Conservation (phyloP, 2,888 invertebrate species). For the Synergus gifuensis region DNA sequence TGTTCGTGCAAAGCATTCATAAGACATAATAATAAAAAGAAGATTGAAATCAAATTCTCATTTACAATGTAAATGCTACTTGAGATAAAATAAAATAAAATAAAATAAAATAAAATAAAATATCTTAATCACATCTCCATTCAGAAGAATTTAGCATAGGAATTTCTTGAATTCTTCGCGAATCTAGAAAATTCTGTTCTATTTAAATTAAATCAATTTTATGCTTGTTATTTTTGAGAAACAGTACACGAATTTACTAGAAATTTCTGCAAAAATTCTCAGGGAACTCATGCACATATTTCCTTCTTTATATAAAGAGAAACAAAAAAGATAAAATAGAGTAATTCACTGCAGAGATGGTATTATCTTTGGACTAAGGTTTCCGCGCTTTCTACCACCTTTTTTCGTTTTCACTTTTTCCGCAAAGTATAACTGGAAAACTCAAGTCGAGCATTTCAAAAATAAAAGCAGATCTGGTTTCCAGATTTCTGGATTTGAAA, state of each 20-base stretch:
- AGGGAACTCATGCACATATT: constrained; percentile 3
- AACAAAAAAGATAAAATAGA: not conserved
- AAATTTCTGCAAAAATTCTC: constrained; percentile 11
- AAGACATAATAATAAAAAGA: not conserved
- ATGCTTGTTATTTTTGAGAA: not conserved
- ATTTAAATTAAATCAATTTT: not conserved
- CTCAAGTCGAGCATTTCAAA: constrained; percentile 12
- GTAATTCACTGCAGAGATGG: not conserved
- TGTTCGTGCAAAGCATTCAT: not conserved
- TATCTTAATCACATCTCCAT: constrained; percentile 6
- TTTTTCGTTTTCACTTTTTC: constrained; percentile 27
- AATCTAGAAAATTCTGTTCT: constrained; percentile 11
- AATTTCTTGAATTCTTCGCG: not conserved
- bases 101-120: not conserved
- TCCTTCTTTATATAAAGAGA: not conserved
- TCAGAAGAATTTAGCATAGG: constrained; percentile 1
- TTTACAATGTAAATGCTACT: constrained; percentile 18
- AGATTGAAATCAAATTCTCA: not conserved
- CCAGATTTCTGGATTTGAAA: constrained; percentile 6
- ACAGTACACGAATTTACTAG: not conserved
- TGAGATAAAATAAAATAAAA: not conserved
- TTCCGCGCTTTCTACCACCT: not conserved
- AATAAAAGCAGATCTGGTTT: constrained; percentile 28
- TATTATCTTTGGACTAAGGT: constrained; percentile 34
- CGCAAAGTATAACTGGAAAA: constrained; percentile 23